phyloP scores from a whole-genome alignment of 1,140 invertebrate species.

The silkworm (Bombyx mori) region ASM3026992v2 NC_085126.1:3396501-3397000 shows the following conservation, averaged over 20 bases:
- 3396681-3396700: constrained; percentile 70
- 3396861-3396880: no score
- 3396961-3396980: no score
- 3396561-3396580: constrained; percentile 39
- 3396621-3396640: constrained; percentile 56
- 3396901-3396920: no score
- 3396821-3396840: no score
- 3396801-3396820: no score
- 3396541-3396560: constrained; percentile 29
- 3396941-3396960: no score
- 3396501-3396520: no score
- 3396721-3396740: constrained; percentile 34
- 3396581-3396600: constrained; percentile 70
- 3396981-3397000: no score
- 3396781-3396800: neutral
- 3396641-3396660: constrained; percentile 42
- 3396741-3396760: constrained; percentile 44
- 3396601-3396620: constrained; percentile 71
- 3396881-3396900: no score
- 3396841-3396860: no score
- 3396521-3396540: neutral
- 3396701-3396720: constrained; percentile 47
- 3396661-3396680: constrained; percentile 52
- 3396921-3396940: no score
- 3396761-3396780: constrained; percentile 36